A percentile compares a stretch with the other conserved stretches of the same genome.
These are phyloP conservation scores for Idaea straminata DNA, from an alignment of 2,888 invertebrate genomes.

Conservation along the genomic window DNA sequence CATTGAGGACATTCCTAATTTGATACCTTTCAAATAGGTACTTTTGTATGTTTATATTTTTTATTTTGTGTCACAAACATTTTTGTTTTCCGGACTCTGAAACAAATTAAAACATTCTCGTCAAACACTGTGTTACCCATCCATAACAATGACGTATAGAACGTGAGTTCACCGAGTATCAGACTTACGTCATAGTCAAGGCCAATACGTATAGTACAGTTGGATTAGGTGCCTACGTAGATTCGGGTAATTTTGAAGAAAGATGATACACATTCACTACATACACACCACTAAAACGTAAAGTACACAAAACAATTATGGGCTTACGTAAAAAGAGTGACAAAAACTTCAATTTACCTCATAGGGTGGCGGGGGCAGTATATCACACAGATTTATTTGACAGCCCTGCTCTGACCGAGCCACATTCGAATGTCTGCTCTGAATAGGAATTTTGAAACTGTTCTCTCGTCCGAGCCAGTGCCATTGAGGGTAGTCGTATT, in stretches of 20 bases:
- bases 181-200: conserved; percentile 7
- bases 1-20: neutral
- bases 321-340: conserved; percentile 40
- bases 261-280: neutral
- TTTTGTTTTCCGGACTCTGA: conserved; percentile 73
- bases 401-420: conserved; percentile 75
- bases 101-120: conserved; percentile 38
- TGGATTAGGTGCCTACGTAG: neutral
- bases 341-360: conserved; percentile 75
- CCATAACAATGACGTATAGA: conserved; percentile 30
- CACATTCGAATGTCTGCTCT: conserved; percentile 71
- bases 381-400: conserved; percentile 83
- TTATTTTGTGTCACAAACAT: conserved; percentile 39
- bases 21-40: neutral
- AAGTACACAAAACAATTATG: conserved; percentile 31
- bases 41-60: conserved; percentile 22
- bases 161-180: conserved; percentile 6
- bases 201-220: neutral
- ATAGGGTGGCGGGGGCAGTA: conserved; percentile 82
- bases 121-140: conserved; percentile 30
- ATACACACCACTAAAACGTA: neutral
- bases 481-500: conserved; percentile 77
- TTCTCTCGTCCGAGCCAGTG: conserved; percentile 76
- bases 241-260: neutral
- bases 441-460: conserved; percentile 78